phyloP scores from a whole-genome alignment of 2,797 vertebrate species.

The Acanthiza pusilla region DNA sequence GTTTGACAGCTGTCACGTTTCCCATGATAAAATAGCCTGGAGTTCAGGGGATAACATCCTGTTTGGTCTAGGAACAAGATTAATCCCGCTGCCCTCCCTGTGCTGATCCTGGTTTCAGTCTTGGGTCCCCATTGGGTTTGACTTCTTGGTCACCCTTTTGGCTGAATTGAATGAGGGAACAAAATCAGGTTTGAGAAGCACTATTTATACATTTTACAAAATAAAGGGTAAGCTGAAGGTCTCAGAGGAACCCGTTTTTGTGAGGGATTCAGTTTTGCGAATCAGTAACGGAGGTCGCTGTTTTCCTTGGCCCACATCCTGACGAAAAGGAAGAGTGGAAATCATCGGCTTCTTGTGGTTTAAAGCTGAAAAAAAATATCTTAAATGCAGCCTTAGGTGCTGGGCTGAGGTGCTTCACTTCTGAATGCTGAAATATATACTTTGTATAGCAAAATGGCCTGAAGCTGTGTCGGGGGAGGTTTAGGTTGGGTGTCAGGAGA shows the following conservation, averaged over 20 bases:
- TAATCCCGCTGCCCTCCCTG: neutral
- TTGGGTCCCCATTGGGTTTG: neutral
- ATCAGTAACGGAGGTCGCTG: neutral
- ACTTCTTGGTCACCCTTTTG: neutral
- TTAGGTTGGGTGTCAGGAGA: neutral
- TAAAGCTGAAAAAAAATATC: neutral
- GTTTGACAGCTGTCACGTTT: neutral
- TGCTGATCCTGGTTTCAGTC: neutral
- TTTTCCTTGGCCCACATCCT: slow-evolving; percentile 10
- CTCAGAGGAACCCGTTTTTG: neutral
- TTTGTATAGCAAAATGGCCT: neutral
- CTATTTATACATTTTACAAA: neutral
- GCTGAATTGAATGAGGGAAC: neutral
- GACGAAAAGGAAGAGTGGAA: neutral
- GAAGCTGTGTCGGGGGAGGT: neutral
- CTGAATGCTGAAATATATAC: neutral
- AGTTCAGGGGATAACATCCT: neutral
- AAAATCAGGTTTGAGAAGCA: neutral
- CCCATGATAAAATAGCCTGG: neutral
- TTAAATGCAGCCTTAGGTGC: neutral
- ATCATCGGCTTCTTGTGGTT: neutral
- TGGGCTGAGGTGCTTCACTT: neutral
- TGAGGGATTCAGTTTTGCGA: neutral
- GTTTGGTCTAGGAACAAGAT: neutral
- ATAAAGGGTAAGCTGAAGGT: neutral